Evolutionary conservation across 2,797 vertebrate species (phyloP), one percentile per base, ranked within the genome.

Genomic region (Micromesistius poutassou): DNA sequence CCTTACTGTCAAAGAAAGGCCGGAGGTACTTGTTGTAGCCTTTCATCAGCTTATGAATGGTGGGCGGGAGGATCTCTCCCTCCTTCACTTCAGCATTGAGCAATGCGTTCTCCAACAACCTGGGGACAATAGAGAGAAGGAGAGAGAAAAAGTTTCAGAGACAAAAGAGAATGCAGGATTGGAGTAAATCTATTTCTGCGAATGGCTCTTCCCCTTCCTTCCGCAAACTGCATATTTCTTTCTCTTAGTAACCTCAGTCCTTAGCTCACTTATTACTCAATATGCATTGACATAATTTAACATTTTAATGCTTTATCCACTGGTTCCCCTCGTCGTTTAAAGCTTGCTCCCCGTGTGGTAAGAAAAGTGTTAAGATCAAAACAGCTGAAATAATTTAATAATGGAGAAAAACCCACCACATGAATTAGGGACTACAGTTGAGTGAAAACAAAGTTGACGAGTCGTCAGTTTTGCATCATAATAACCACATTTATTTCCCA

Each of bases 11-110:
- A 93, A 97, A 97, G 90, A 96, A 97, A 10, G 96, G 96, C 84
- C 96, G 93, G 28, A 97, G 94, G 90, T 97, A 97, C 90, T 97
- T 97, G 93, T 97, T 97, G 91, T 97, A 97, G 86, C 96, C 96
- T 92, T 95, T 96, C 94, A 97, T 96, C 91, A 97, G 94, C 88
- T 93, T 95, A 84, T 97, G 95, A 90, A 97, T 96, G 82, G 96
- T 95, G 74, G 96, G 96, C 88, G 96, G 96, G 73, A 97, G 94
- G 87, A 96, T 94, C 90, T 97, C 96, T 85, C 91, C 90, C 81
- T 95, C 95, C 84, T 93, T 95, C 81, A 92, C 79, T 86, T 95
- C 94, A 10, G 93, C 92, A 16, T 88, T 89, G 79, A 94, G 85
- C 84, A 93, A 31, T 0, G 93, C 90, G 85, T 83, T 90, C 85